A percentile compares a stretch with the other conserved stretches of the same genome.
These are phyloP conservation scores for Anticlea derivata DNA, from an alignment of 2,888 invertebrate genomes.

Conservation along the genomic window DNA sequence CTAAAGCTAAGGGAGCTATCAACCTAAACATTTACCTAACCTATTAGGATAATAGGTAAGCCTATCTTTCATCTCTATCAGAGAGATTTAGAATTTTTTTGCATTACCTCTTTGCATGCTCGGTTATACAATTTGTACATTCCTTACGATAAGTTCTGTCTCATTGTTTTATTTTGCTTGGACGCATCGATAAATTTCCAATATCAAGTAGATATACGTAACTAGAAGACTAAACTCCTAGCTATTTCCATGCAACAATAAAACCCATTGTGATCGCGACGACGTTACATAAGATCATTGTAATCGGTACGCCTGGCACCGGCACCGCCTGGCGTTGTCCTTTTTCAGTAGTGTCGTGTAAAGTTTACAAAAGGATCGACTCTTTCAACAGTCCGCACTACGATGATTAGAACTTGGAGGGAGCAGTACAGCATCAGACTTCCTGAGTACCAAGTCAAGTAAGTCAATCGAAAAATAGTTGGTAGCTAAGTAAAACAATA, in stretches of 20 bases:
- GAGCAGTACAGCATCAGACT: slow-evolving; percentile 8
- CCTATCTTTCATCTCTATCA: no score
- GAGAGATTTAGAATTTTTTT: no score
- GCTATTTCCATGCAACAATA: slow-evolving; percentile 30
- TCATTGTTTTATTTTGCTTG: no score
- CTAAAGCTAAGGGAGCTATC: no score
- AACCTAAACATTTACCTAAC: no score
- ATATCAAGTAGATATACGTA: background rate
- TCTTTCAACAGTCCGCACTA: slow-evolving; percentile 12
- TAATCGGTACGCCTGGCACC: slow-evolving; percentile 31
- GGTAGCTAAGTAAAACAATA: no score
- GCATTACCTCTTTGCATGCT: no score
- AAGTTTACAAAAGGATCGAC: slow-evolving; percentile 47
- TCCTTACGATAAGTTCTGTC: no score
- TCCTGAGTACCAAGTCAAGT: background rate
- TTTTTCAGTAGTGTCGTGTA: slow-evolving; percentile 31
- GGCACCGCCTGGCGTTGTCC: slow-evolving; percentile 34
- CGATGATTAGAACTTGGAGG: slow-evolving; percentile 15
- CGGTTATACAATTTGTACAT: no score
- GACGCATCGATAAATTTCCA: no score
- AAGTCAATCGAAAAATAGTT: background rate
- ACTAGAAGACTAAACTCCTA: slow-evolving; percentile 6
- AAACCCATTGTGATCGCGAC: slow-evolving; percentile 36
- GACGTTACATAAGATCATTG: slow-evolving; percentile 20
- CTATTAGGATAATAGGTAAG: no score